Percentiles rank a stretch among this genome's conserved stretches.
Evolutionary conservation across 1,140 invertebrate species (phyloP).

Genomic region (Leptinotarsa undecemlineata): DNA sequence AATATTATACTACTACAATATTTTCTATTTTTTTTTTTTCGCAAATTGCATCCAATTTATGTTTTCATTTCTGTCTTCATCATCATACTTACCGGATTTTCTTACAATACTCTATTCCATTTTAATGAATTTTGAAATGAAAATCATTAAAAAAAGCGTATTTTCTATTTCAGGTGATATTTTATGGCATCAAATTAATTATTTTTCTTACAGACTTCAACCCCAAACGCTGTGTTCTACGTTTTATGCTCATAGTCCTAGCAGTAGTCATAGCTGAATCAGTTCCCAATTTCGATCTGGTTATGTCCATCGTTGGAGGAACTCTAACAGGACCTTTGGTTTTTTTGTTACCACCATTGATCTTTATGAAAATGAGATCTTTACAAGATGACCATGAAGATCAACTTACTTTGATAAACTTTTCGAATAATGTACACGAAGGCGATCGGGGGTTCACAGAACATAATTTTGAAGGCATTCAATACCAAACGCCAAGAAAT

Average conservation of each 20-base stretch:
- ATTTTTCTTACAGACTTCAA: constrained; percentile 72
- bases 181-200: not conserved
- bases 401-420: constrained; percentile 36
- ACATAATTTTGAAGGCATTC: constrained; percentile 19
- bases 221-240: constrained; percentile 72
- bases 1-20: too few relatives aligned
- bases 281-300: constrained; percentile 85
- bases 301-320: constrained; percentile 85
- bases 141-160: too few relatives aligned
- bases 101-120: too few relatives aligned
- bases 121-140: too few relatives aligned
- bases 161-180: too few relatives aligned
- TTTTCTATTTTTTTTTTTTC: too few relatives aligned
- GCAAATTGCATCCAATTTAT: too few relatives aligned
- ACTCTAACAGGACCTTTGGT: constrained; percentile 82
- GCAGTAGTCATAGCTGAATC: constrained; percentile 79
- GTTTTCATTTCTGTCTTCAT: too few relatives aligned
- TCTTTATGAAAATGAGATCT: constrained; percentile 67
- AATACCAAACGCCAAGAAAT: not conserved
- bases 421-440: constrained; percentile 34
- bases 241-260: constrained; percentile 70
- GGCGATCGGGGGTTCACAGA: constrained; percentile 21
- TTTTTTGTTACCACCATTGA: constrained; percentile 82
- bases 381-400: constrained; percentile 35
- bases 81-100: too few relatives aligned